Percentiles rank a stretch among this genome's conserved stretches.
phyloP scores from a whole-genome alignment of 1,140 invertebrate genomes.

The Drosophila bifasciata region DNA sequence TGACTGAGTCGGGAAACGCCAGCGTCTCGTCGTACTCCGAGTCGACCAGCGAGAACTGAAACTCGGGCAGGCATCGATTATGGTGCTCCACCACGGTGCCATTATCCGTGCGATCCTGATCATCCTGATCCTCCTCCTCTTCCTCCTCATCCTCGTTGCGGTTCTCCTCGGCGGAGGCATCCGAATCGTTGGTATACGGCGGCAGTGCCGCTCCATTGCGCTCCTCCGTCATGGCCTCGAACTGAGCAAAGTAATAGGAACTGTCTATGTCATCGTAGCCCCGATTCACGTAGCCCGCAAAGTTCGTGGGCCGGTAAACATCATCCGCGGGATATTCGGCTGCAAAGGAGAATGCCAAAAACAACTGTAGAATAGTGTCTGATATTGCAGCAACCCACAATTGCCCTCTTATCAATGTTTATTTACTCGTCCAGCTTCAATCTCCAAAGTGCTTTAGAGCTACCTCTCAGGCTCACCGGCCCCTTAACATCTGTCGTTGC shows the following conservation, averaged over 20 bases:
- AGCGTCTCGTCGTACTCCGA: constrained; percentile 88
- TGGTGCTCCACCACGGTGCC: constrained; percentile 23
- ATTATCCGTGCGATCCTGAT: constrained; percentile 53
- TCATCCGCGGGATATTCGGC: constrained; percentile 62
- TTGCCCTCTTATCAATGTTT: constrained; percentile 5
- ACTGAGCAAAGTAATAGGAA: constrained; percentile 72
- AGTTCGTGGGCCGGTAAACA: constrained; percentile 59
- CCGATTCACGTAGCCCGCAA: constrained; percentile 63
- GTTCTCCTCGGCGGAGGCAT: constrained; percentile 21
- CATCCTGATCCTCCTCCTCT: constrained; percentile 13
- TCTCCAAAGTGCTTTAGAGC: too few relatives aligned
- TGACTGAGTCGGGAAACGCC: constrained; percentile 86
- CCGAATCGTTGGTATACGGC: constrained; percentile 35
- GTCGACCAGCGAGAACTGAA: constrained; percentile 84
- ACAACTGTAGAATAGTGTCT: neutral
- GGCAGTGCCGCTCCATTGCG: constrained; percentile 36
- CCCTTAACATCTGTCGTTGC: neutral
- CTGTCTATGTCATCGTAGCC: constrained; percentile 78
- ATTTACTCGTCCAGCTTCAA: neutral
- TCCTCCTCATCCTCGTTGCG: constrained; percentile 19
- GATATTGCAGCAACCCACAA: too few relatives aligned
- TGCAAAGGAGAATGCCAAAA: constrained; percentile 7
- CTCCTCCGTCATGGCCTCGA: constrained; percentile 59
- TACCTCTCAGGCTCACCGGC: too few relatives aligned
- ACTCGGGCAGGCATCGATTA: constrained; percentile 73